Conservation (phyloP, 2,888 invertebrate species). For the Cetonia aurata region DNA sequence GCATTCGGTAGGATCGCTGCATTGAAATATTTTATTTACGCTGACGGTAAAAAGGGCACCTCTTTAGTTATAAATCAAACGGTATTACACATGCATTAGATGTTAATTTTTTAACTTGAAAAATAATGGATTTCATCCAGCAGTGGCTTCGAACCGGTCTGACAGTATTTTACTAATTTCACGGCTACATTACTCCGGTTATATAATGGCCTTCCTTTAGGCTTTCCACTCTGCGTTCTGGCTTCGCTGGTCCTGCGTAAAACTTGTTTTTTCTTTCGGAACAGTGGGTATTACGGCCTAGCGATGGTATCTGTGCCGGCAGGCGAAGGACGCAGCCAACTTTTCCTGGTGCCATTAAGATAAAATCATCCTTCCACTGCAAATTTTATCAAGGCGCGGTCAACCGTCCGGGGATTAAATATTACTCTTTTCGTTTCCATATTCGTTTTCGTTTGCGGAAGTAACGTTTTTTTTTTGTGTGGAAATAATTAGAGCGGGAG, state of each 20-base stretch:
- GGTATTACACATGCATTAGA: constrained; percentile 9
- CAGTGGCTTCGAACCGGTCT: constrained; percentile 5
- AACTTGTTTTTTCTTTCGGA: constrained; percentile 59
- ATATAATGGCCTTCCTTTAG: constrained; percentile 58
- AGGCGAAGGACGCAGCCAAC: constrained; percentile 57
- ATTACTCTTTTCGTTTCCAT: constrained; percentile 50
- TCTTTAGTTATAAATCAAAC: not conserved
- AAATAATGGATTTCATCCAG: constrained; percentile 10
- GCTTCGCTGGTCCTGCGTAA: constrained; percentile 51
- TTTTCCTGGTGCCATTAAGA: constrained; percentile 60
- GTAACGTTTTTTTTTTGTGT: constrained; percentile 32
- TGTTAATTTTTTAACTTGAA: constrained; percentile 10
- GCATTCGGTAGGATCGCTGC: no score
- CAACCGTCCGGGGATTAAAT: constrained; percentile 57
- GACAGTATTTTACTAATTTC: constrained; percentile 54
- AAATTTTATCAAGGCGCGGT: constrained; percentile 59
- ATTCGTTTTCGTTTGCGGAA: constrained; percentile 38
- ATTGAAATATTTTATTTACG: no score
- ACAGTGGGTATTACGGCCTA: constrained; percentile 52
- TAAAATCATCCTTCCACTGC: constrained; percentile 58
- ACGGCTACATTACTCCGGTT: constrained; percentile 55
- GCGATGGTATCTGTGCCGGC: constrained; percentile 57
- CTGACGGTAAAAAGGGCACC: no score
- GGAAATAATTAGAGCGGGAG: constrained; percentile 27
- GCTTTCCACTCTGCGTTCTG: constrained; percentile 49